Base-by-base conservation (phyloP, 1,140 invertebrate species). In the Pseudobourletiella spinata region DNA sequence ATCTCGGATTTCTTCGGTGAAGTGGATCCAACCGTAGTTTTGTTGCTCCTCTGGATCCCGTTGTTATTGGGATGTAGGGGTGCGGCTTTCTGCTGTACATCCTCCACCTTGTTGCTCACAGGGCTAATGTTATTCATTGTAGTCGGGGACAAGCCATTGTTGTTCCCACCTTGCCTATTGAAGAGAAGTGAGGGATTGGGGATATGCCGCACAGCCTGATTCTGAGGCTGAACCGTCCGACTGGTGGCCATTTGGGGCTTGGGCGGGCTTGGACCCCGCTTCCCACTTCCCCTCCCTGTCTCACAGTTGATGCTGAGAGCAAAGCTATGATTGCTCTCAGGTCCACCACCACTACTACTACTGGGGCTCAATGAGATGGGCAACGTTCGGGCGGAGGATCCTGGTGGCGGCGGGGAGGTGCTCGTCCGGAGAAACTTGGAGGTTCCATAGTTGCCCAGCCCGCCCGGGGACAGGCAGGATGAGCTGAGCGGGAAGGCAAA, bases 171-270 rank as follows among this genome's bases (percentile, higher is more conserved):
- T 29, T 71, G 68, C 50, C 73, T 65, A 57, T 67, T 70, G 30
- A 73, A 65, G 14, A 74, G 55, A 1, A 71, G 68, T 0, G 73
- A 73, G 11, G 75, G 74, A 62, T 75, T 75, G 2, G 75, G 74
- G 51, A 76, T 76, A 51, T 75, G 74, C 14, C 75, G 59, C 2
- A 76, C 73, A 28, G 58, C 69, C 56, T 74, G 74, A 64, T 74
- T 76, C 22, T 72, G 74, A 2, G 71, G 72, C 51, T 73, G 72
- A 51, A 58, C 57, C 29, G 43, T 66, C 52, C 65, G 28, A n/a
- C 32, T 29, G 35, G 63, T 32, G 15, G 59, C n/a, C 24, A 22
- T 20, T 28, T 30, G 35, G 3, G 25, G 29, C 22, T 43, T 32
- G 20, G 56, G 22, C 16, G 64, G 50, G n/a, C 22, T 57, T 39